Conservation (phyloP, 2,888 invertebrate species). For the Caenorhabditis zanzibari region DNA sequence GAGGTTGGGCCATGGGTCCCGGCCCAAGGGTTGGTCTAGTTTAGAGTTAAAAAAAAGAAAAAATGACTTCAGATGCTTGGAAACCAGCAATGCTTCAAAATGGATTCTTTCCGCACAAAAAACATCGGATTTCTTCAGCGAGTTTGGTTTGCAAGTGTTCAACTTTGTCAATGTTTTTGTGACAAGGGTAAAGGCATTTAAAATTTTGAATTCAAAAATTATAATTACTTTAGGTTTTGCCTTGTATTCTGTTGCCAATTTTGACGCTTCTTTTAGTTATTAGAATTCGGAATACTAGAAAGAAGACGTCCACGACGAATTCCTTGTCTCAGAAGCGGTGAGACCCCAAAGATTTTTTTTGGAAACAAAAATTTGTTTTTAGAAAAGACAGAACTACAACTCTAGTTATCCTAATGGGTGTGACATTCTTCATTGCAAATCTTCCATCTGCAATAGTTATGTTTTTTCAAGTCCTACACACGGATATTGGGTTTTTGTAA, state of each 20-base stretch:
- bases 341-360: not conserved
- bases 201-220: not conserved
- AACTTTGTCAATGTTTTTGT: not conserved
- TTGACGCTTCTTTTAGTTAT: not conserved
- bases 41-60: not conserved
- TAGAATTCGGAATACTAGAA: not conserved
- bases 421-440: constrained; percentile 12
- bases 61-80: not conserved
- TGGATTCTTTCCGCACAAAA: not conserved
- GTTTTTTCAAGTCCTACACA: constrained; percentile 9
- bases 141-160: not conserved
- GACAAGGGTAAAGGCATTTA: not conserved
- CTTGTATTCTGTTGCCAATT: constrained; percentile 7
- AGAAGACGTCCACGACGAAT: not conserved
- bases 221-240: constrained; percentile 2
- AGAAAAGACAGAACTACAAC: constrained; percentile 16
- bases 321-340: not conserved
- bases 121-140: not conserved
- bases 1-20: not conserved
- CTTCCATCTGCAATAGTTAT: constrained; percentile 12
- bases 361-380: not conserved
- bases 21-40: not conserved
- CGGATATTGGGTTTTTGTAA: constrained; percentile 25
- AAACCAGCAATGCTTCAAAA: not conserved
- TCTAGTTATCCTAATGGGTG: constrained; percentile 5